Conservation (phyloP, 2,888 invertebrate species). For the Rugalucina vietnamica region DNA sequence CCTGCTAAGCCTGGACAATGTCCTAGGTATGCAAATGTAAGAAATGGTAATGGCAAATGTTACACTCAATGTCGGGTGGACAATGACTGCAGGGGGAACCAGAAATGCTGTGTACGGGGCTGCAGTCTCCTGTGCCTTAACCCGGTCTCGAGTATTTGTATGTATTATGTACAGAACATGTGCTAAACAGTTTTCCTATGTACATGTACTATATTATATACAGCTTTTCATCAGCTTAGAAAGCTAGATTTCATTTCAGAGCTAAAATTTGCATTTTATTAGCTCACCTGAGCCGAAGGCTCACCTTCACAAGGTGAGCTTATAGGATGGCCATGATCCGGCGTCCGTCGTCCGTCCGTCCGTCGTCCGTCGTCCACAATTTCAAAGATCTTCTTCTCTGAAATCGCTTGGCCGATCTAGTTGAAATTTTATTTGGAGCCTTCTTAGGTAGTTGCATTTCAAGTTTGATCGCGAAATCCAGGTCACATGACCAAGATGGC, state of each 20-base stretch:
- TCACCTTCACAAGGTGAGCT: no score
- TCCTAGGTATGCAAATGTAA: conserved; percentile 7
- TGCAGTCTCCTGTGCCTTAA: conserved; percentile 54
- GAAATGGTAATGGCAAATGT: conserved; percentile 23
- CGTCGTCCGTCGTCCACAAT: no score
- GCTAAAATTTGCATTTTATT: no score
- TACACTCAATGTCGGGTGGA: conserved; percentile 51
- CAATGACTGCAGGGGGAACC: conserved; percentile 42
- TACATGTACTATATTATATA: background rate
- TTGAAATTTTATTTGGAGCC: no score
- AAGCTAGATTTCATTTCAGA: background rate
- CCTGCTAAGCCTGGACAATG: conserved; percentile 15
- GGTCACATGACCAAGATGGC: no score
- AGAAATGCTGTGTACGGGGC: conserved; percentile 56
- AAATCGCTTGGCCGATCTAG: no score
- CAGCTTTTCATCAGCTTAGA: background rate
- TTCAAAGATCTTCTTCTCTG: no score
- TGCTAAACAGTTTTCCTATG: conserved; percentile 1
- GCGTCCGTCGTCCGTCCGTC: no score
- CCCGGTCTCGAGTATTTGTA: conserved; percentile 22
- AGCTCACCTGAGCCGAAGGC: no score
- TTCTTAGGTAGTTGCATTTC: no score
- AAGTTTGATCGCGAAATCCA: no score
- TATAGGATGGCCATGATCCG: no score
- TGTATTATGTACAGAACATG: background rate